Conservation (phyloP, 2,797 vertebrate genomes). For the Macropus fuliginosus region DNA sequence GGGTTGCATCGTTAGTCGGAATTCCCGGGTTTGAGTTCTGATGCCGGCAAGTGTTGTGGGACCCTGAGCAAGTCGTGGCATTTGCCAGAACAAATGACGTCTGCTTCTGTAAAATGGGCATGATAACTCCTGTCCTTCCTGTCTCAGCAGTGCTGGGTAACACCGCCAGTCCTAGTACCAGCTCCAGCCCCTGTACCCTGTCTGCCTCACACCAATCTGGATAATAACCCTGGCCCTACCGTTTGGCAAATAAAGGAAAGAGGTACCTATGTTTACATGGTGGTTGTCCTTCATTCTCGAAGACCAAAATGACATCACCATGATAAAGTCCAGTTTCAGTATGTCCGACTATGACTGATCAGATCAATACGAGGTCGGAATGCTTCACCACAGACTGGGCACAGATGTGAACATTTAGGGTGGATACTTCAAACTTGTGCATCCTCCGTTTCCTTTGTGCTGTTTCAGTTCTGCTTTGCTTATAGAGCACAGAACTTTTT, state of each 20-base stretch:
- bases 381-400: too few relatives aligned
- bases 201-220: neutral
- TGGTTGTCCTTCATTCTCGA: too few relatives aligned
- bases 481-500: too few relatives aligned
- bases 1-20: neutral
- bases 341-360: too few relatives aligned
- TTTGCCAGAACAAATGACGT: neutral
- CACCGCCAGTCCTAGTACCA: neutral
- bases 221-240: neutral
- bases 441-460: too few relatives aligned
- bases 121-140: neutral
- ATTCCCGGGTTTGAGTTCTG: neutral
- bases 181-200: neutral
- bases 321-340: too few relatives aligned
- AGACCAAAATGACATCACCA: too few relatives aligned
- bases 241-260: neutral
- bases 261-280: neutral
- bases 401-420: too few relatives aligned
- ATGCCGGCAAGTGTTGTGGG: neutral
- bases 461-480: too few relatives aligned
- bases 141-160: neutral
- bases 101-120: neutral
- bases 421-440: too few relatives aligned
- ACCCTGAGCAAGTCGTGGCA: neutral
- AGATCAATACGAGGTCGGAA: too few relatives aligned